phyloP scores from a whole-genome alignment of 2,888 invertebrate species.

The Pecten maximus region DNA sequence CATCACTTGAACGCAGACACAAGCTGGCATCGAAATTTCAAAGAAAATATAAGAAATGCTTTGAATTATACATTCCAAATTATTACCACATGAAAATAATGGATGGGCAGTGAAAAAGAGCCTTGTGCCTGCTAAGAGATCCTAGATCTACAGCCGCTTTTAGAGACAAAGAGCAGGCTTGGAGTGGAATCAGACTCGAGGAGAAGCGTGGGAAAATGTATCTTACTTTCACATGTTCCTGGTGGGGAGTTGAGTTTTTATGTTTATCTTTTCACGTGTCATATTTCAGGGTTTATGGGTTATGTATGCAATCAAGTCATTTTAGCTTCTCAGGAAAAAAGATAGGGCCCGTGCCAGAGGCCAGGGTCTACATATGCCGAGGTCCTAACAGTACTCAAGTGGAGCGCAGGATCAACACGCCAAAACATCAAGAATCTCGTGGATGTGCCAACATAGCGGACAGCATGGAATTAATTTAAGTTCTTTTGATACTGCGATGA shows the following conservation, averaged over 20 bases:
- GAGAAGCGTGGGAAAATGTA: conserved; percentile 22
- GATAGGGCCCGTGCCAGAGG: background rate
- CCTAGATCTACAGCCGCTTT: background rate
- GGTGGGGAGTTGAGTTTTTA: background rate
- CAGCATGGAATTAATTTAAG: conserved; percentile 33
- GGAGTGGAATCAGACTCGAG: background rate
- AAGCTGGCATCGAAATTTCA: background rate
- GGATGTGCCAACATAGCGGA: conserved; percentile 16
- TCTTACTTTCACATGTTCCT: conserved; percentile 22
- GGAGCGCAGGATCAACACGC: conserved; percentile 4
- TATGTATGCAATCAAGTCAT: conserved; percentile 33
- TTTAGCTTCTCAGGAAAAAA: background rate
- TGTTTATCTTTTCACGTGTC: conserved; percentile 23
- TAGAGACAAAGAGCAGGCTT: background rate
- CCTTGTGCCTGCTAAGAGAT: background rate
- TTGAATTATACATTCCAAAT: conserved; percentile 16
- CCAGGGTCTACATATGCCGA: background rate
- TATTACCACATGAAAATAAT: background rate
- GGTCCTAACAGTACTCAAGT: background rate
- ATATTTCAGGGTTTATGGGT: conserved; percentile 35
- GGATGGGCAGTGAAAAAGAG: background rate
- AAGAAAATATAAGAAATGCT: conserved; percentile 6
- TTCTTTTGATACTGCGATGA: conserved; percentile 15
- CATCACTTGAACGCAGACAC: background rate
- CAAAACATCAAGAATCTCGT: conserved; percentile 27